These are phyloP conservation scores for Dione juno DNA, from an alignment of 2,888 invertebrate species.

Conservation along the genomic window DNA sequence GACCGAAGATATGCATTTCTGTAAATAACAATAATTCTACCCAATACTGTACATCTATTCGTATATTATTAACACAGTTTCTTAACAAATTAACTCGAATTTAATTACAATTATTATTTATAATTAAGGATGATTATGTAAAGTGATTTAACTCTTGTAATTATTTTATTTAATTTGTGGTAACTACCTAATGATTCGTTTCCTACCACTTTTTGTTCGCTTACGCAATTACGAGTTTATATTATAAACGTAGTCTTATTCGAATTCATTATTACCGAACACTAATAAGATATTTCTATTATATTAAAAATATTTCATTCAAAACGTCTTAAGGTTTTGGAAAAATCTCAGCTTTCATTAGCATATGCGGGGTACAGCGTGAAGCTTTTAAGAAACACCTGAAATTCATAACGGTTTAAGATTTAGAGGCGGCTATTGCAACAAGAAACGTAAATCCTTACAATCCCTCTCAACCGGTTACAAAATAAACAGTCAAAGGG, in stretches of 20 bases:
- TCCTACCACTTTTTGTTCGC: slow-evolving; percentile 2
- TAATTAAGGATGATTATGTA: slow-evolving; percentile 21
- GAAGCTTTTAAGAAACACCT: not conserved
- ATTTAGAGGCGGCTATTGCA: slow-evolving; percentile 34
- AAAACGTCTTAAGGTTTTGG: not conserved
- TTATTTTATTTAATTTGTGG: slow-evolving; percentile 15
- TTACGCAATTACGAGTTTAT: not conserved
- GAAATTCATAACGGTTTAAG: slow-evolving; percentile 26
- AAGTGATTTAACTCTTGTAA: slow-evolving; percentile 3
- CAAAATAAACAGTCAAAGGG: slow-evolving; percentile 58
- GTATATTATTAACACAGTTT: slow-evolving; percentile 18
- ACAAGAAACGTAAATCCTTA: slow-evolving; percentile 52
- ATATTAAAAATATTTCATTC: not conserved
- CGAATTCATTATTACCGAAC: not conserved
- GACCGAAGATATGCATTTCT: not conserved
- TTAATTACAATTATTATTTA: slow-evolving; percentile 21
- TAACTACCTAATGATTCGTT: slow-evolving; percentile 6
- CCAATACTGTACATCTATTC: not conserved
- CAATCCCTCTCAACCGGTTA: slow-evolving; percentile 58
- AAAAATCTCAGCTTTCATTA: too few relatives aligned
- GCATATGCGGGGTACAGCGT: too few relatives aligned
- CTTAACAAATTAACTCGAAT: slow-evolving; percentile 6
- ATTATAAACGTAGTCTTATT: slow-evolving; percentile 9
- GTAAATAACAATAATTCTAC: not conserved
- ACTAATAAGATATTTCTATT: not conserved